These are phyloP conservation scores for Ammodytes marinus DNA, from an alignment of 2,113 vertebrate species.

Conservation along the genomic window DNA sequence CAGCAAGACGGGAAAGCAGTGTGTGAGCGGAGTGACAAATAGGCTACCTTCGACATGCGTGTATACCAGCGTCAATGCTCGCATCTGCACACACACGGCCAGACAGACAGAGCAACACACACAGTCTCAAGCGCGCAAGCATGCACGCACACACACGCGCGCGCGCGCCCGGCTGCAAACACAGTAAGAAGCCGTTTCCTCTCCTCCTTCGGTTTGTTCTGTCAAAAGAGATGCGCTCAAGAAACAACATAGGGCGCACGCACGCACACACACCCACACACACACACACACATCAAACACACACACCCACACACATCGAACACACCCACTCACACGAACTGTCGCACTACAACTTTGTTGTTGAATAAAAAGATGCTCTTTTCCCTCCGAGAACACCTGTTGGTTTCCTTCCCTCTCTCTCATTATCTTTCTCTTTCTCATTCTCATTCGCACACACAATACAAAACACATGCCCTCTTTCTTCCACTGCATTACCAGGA, in stretches of 20 bases:
- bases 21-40: slow-evolving; percentile 86
- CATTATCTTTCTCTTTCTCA: neutral
- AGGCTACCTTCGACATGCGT: slow-evolving; percentile 69
- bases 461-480: slow-evolving; percentile 10
- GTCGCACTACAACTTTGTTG: slow-evolving; percentile 56
- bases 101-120: slow-evolving; percentile 8
- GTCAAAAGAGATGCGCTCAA: slow-evolving; percentile 28
- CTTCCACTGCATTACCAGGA: slow-evolving; percentile 30
- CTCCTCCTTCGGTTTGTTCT: slow-evolving; percentile 6
- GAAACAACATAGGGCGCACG: neutral
- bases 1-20: slow-evolving; percentile 80
- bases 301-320: neutral
- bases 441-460: neutral
- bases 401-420: slow-evolving; percentile 24
- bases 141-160: neutral
- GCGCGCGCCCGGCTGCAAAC: neutral
- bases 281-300: neutral
- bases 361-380: slow-evolving; percentile 32
- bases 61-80: slow-evolving; percentile 57
- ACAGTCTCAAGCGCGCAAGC: neutral
- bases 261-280: neutral
- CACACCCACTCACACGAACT: neutral
- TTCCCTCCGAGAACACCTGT: slow-evolving; percentile 63
- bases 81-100: slow-evolving; percentile 13
- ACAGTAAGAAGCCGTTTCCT: slow-evolving; percentile 8